A percentile compares a stretch with the other conserved stretches of the same genome.
Evolutionary conservation across 2,113 vertebrate species (phyloP).

Genomic region (Anguilla rostrata): DNA sequence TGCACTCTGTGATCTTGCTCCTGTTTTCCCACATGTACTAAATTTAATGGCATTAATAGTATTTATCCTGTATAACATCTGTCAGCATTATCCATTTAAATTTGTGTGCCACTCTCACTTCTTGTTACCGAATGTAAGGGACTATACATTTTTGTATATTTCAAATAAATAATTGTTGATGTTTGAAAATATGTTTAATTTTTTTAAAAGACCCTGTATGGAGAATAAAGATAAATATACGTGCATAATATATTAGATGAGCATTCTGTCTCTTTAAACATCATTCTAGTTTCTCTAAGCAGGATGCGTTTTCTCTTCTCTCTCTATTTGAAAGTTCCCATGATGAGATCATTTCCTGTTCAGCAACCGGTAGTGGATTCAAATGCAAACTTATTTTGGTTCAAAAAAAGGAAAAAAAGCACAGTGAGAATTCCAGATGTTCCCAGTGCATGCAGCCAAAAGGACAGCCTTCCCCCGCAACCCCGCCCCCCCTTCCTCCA

Average conservation of each 20-base stretch:
- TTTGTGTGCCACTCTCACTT: no score
- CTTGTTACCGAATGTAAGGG: no score
- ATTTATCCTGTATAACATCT: background rate
- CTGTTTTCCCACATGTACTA: background rate
- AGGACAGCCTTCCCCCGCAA: background rate
- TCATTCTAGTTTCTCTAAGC: background rate
- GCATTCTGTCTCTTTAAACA: background rate
- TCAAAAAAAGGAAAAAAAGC: slow-evolving; percentile 28
- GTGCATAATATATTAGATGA: background rate
- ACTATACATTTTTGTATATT: no score
- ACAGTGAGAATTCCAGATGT: slow-evolving; percentile 44
- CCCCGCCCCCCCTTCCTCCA: background rate
- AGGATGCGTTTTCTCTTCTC: background rate
- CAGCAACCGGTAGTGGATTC: slow-evolving; percentile 21
- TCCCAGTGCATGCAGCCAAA: slow-evolving; percentile 27
- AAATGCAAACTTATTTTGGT: slow-evolving; percentile 45
- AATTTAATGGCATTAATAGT: background rate
- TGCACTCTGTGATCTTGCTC: background rate
- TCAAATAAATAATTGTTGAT: no score
- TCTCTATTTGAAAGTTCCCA: slow-evolving; percentile 42
- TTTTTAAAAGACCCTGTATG: no score
- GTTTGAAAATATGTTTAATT: no score
- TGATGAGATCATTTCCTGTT: slow-evolving; percentile 48
- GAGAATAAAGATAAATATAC: background rate
- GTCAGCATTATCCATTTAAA: no score